A percentile compares a stretch with the other conserved stretches of the same genome.
Conservation (phyloP, 2,888 invertebrate genomes). For the Noctua comes region DNA sequence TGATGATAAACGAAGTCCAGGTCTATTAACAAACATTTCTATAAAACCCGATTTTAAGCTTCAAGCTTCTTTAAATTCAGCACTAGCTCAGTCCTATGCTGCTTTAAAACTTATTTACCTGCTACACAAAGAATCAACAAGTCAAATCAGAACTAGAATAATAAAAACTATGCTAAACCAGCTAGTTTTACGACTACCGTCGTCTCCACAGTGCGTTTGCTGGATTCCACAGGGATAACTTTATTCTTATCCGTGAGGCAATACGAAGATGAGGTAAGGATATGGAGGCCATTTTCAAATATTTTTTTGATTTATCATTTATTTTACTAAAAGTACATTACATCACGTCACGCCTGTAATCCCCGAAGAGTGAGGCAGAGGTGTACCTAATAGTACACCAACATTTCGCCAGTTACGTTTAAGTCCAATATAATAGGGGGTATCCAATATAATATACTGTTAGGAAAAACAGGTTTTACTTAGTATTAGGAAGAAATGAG, state of each 20-base stretch:
- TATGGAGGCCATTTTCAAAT: neutral
- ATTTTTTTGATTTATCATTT: too few relatives aligned
- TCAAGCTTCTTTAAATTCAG: neutral
- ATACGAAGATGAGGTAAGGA: conserved; percentile 33
- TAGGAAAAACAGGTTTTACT: too few relatives aligned
- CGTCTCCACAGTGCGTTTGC: conserved; percentile 50
- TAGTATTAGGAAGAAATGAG: too few relatives aligned
- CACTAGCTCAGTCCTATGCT: neutral
- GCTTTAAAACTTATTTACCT: conserved; percentile 45
- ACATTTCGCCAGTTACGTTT: too few relatives aligned
- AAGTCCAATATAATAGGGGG: too few relatives aligned
- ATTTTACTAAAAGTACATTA: too few relatives aligned
- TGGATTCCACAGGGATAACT: conserved; percentile 55
- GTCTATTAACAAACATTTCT: neutral
- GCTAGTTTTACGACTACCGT: conserved; percentile 59
- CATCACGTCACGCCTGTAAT: too few relatives aligned
- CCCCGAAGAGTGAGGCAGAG: too few relatives aligned
- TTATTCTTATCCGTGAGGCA: conserved; percentile 49
- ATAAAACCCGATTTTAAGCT: neutral
- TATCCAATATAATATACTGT: too few relatives aligned
- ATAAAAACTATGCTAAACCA: conserved; percentile 64
- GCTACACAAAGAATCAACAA: conserved; percentile 67
- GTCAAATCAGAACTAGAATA: conserved; percentile 66
- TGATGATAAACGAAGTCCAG: too few relatives aligned
- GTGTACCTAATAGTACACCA: too few relatives aligned